These are phyloP conservation scores for Tangachromis dhanisi DNA, from an alignment of 2,113 vertebrate genomes.

Conservation along the genomic window DNA sequence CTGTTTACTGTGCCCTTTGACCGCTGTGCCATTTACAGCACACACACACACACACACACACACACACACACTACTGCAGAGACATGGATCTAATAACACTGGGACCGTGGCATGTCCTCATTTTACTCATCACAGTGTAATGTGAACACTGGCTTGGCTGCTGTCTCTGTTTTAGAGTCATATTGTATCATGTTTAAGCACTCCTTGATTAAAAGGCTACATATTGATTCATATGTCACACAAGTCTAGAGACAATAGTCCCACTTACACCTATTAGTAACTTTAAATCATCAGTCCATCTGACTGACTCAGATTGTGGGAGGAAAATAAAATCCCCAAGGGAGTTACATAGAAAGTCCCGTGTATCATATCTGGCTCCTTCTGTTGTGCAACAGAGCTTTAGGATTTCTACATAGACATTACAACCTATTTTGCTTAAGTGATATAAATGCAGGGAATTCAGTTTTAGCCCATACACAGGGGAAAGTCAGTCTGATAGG, in stretches of 20 bases:
- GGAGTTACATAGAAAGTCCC: not conserved
- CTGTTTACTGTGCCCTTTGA: constrained; percentile 12
- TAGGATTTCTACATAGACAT: not conserved
- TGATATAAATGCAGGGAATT: not conserved
- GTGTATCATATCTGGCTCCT: not conserved
- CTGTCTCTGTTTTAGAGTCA: not conserved
- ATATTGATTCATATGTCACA: not conserved
- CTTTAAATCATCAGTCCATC: not conserved
- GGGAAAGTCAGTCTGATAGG: not conserved
- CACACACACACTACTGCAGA: not conserved
- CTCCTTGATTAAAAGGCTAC: not conserved
- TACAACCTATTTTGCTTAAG: not conserved
- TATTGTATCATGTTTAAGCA: not conserved
- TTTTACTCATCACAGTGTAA: not conserved
- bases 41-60: not conserved
- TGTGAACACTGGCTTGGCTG: not conserved
- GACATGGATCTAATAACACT: constrained; percentile 4
- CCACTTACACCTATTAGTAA: not conserved
- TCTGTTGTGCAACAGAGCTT: not conserved
- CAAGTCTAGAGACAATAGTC: not conserved
- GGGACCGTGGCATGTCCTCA: not conserved
- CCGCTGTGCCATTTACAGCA: constrained; percentile 11
- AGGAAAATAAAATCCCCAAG: not conserved
- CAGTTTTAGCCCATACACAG: not conserved
- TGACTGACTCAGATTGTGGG: not conserved